Evolutionary conservation across 1,140 invertebrate genomes (phyloP).

Genomic region (Sinella curviseta): DNA sequence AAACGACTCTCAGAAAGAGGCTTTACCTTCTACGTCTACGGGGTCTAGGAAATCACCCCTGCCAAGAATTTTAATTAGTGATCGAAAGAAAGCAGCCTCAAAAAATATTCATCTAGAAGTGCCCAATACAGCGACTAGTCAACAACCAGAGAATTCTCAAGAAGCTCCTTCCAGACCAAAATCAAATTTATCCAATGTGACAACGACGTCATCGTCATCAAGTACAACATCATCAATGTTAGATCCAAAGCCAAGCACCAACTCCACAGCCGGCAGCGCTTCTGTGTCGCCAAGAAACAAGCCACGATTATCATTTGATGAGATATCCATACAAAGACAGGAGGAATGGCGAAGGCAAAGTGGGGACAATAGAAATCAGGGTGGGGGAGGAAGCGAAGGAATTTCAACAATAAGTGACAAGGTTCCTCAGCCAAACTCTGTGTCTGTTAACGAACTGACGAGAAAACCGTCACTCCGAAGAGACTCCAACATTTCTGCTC

Average conservation of each 20-base stretch:
- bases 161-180: neutral
- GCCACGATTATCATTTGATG: conserved; percentile 43
- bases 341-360: conserved; percentile 13
- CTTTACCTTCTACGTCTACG: no score
- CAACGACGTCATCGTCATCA: neutral
- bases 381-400: neutral
- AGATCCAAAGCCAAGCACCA: neutral
- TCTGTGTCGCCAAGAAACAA: conserved; percentile 35
- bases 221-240: neutral
- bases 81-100: no score
- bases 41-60: no score
- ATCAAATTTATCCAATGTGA: neutral
- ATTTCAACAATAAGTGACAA: neutral
- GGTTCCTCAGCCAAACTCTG: neutral
- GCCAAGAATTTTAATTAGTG: no score
- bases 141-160: no score
- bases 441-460: neutral
- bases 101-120: neutral
- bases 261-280: no score
- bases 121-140: no score
- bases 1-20: no score
- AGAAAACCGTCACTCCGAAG: neutral
- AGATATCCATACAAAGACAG: conserved; percentile 34
- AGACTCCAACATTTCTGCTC: neutral
- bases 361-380: neutral